phyloP scores from a whole-genome alignment of 2,113 vertebrate species.

The Heterotis niloticus region DNA sequence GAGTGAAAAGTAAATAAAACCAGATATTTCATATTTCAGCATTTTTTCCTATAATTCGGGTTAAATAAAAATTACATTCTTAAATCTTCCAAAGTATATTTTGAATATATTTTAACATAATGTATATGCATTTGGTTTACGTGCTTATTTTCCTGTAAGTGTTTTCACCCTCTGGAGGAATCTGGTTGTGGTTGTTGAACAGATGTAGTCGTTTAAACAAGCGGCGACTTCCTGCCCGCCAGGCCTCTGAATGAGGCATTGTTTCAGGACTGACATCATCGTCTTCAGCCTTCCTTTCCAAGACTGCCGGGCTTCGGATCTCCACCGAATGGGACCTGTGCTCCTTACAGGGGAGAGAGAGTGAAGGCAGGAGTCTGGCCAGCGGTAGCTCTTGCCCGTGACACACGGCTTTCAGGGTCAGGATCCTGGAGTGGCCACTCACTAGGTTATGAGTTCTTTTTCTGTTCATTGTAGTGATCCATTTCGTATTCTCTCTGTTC shows the following conservation, averaged over 20 bases:
- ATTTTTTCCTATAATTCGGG: not conserved
- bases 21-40: not conserved
- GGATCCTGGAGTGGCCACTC: not conserved
- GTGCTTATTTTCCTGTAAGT: not conserved
- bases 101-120: not conserved
- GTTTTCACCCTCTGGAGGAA: not conserved
- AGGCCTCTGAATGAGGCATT: constrained; percentile 28
- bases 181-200: constrained; percentile 16
- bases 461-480: not conserved
- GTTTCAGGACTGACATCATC: constrained; percentile 26
- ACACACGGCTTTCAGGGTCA: not conserved
- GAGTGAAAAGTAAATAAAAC: not conserved
- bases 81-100: not conserved
- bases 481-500: not conserved
- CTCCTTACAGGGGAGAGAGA: not conserved
- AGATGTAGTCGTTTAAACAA: constrained; percentile 32
- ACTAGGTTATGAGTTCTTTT: too few relatives aligned
- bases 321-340: too few relatives aligned
- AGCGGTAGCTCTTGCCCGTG: too few relatives aligned
- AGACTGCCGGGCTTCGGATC: not conserved
- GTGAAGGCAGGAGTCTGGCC: not conserved
- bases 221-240: constrained; percentile 28
- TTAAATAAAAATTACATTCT: not conserved
- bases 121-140: not conserved
- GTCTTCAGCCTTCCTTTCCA: constrained; percentile 14